These are phyloP conservation scores for Potorous gilbertii DNA, from an alignment of 2,797 vertebrate species.

Conservation along the genomic window DNA sequence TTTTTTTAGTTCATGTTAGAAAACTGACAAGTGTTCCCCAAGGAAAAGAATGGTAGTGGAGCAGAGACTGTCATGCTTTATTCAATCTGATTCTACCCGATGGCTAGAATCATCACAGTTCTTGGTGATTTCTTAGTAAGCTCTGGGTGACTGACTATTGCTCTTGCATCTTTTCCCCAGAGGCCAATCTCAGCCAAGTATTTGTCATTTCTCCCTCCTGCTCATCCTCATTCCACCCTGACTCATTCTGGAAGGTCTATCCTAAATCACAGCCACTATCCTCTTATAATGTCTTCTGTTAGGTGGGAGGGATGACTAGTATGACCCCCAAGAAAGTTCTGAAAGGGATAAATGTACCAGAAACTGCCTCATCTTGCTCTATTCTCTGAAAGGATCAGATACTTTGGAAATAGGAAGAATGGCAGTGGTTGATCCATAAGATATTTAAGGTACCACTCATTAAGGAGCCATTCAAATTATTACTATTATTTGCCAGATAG, in stretches of 20 bases:
- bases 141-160: not conserved
- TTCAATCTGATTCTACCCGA: not conserved
- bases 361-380: not conserved
- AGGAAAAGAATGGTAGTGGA: not conserved
- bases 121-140: not conserved
- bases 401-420: not conserved
- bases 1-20: not conserved
- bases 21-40: not conserved
- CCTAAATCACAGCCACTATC: not conserved
- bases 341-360: not conserved
- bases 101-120: not conserved
- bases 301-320: not conserved
- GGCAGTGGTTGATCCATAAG: too few relatives aligned
- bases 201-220: not conserved
- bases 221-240: not conserved
- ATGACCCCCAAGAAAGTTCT: not conserved
- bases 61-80: not conserved
- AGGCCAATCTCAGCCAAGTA: not conserved
- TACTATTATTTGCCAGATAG: too few relatives aligned
- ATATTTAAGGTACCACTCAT: too few relatives aligned
- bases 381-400: not conserved
- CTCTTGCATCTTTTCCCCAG: not conserved
- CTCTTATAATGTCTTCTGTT: not conserved
- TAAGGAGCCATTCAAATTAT: too few relatives aligned
- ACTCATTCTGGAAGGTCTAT: not conserved